Conservation (phyloP, 2,797 vertebrate genomes). For the Argya squamiceps region DNA sequence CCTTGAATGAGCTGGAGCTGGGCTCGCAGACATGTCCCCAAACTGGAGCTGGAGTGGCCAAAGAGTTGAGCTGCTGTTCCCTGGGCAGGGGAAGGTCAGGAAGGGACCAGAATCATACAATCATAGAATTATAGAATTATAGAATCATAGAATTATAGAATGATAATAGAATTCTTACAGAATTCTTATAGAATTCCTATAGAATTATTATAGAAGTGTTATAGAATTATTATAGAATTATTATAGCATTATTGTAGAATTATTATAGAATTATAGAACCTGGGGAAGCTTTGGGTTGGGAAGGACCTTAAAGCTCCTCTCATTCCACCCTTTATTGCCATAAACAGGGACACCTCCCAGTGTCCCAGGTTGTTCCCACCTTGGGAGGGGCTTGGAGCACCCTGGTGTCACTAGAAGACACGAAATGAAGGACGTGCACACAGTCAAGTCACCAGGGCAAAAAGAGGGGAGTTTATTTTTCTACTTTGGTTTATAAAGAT, state of each 20-base stretch:
- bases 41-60: accelerated
- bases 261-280: no score
- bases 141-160: neutral
- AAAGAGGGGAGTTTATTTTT: no score
- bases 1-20: neutral
- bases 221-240: no score
- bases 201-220: neutral
- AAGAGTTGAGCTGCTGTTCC: neutral
- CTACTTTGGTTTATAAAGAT: no score
- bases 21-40: neutral
- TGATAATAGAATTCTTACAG: no score
- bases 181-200: neutral
- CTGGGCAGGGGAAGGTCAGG: neutral
- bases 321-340: accelerated
- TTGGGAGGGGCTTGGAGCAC: neutral
- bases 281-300: neutral
- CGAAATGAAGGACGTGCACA: no score
- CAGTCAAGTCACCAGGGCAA: no score
- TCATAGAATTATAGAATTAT: neutral
- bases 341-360: neutral
- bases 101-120: no score
- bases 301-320: no score
- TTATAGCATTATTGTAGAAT: no score
- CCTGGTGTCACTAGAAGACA: neutral
- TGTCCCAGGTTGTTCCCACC: accelerated